Evolutionary conservation across 2,797 vertebrate genomes (phyloP).

Genomic region (Paramormyrops hopkinsi): DNA sequence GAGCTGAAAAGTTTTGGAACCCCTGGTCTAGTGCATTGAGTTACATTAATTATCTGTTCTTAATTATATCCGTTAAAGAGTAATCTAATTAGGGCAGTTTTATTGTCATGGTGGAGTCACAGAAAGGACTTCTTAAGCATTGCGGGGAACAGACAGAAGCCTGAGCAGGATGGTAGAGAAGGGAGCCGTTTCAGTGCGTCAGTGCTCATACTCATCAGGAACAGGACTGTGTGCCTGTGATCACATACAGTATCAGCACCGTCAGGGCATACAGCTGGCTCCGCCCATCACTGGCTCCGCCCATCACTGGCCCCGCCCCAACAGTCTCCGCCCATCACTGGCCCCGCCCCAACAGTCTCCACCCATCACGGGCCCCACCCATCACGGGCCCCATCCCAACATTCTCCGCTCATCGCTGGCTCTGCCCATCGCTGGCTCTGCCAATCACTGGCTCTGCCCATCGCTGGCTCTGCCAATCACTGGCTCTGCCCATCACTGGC

Average conservation of each 20-base stretch:
- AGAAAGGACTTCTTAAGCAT: neutral
- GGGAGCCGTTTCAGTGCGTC: neutral
- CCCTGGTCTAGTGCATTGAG: neutral
- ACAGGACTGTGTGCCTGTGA: neutral
- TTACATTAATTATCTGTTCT: neutral
- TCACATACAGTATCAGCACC: neutral
- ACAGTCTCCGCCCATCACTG: too few relatives aligned
- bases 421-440: too few relatives aligned
- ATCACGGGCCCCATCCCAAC: too few relatives aligned
- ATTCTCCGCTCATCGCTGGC: too few relatives aligned
- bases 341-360: too few relatives aligned
- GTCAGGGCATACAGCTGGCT: neutral
- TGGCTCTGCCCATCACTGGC: neutral
- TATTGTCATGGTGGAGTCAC: neutral
- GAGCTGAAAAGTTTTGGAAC: too few relatives aligned
- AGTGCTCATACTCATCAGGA: neutral
- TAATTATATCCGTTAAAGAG: neutral
- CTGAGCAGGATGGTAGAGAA: neutral
- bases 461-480: too few relatives aligned
- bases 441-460: too few relatives aligned
- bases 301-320: neutral
- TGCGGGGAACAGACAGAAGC: neutral
- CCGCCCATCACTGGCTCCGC: neutral
- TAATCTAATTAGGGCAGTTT: neutral
- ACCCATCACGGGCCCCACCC: too few relatives aligned